phyloP scores from a whole-genome alignment of 1,140 invertebrate genomes.

The Ditylenchus dipsaci region DNA sequence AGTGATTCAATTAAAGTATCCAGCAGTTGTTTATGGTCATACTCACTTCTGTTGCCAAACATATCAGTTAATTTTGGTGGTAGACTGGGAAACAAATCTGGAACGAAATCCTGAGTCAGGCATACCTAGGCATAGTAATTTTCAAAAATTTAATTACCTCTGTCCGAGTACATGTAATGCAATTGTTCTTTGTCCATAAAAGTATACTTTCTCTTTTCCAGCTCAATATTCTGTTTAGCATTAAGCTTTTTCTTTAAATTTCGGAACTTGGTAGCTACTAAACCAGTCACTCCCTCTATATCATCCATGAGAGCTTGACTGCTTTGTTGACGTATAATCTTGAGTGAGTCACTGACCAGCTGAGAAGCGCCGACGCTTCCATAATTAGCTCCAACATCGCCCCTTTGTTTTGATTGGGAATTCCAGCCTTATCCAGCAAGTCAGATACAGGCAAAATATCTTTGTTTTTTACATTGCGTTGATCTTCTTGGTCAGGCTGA shows the following conservation, averaged over 20 bases:
- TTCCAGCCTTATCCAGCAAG: neutral
- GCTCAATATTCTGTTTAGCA: neutral
- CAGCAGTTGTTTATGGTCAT: neutral
- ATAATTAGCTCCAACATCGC: neutral
- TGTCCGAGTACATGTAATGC: neutral
- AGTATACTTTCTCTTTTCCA: slow-evolving; percentile 1
- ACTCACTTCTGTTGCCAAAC: neutral
- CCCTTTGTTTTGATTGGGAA: neutral
- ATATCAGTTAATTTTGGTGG: neutral
- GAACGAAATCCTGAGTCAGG: too few relatives aligned
- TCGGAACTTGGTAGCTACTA: neutral
- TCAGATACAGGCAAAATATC: neutral
- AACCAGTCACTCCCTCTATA: neutral
- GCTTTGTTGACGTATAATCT: neutral
- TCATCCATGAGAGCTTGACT: neutral
- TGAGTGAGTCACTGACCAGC: neutral
- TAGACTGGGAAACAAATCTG: neutral
- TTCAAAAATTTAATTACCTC: neutral
- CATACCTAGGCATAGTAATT: neutral
- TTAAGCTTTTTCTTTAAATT: neutral
- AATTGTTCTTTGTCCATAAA: slow-evolving; percentile 8
- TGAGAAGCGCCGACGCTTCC: neutral
- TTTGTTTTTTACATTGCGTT: neutral
- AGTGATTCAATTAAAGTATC: neutral
- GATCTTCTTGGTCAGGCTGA: neutral